Evolutionary conservation across 2,113 vertebrate genomes (phyloP).

Genomic region (Catharus bicknelli): DNA sequence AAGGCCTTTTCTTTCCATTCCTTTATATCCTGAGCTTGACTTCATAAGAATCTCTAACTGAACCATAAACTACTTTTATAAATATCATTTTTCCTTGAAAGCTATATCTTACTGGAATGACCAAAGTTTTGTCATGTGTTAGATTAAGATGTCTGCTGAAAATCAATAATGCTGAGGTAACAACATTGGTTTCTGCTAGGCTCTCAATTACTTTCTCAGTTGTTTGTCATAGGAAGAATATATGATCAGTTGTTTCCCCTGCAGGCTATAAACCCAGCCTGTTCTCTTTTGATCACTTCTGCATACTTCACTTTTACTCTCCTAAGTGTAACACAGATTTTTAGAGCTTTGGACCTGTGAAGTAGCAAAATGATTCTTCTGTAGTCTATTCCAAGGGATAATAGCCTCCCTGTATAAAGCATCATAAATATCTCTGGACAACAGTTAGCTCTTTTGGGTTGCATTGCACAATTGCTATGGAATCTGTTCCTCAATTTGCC

Average conservation of each 20-base stretch:
- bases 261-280: conserved; percentile 60
- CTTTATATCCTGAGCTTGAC: conserved; percentile 4
- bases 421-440: conserved; percentile 61
- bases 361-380: conserved; percentile 59
- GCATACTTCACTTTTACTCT: conserved; percentile 69
- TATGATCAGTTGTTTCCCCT: conserved; percentile 69
- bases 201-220: conserved; percentile 71
- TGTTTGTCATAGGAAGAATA: conserved; percentile 71
- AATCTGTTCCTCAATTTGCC: neutral
- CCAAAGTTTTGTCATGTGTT: conserved; percentile 69
- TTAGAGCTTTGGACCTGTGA: conserved; percentile 41
- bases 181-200: conserved; percentile 68
- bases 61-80: conserved; percentile 65
- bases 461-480: neutral
- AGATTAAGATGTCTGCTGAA: conserved; percentile 72
- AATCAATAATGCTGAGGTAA: conserved; percentile 75
- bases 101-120: conserved; percentile 60
- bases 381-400: conserved; percentile 37
- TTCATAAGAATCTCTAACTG: conserved; percentile 54
- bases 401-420: conserved; percentile 40
- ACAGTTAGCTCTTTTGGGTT: neutral
- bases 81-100: conserved; percentile 66
- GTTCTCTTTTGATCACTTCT: conserved; percentile 70
- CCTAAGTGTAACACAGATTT: conserved; percentile 44
- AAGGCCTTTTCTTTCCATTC: neutral